These are phyloP conservation scores for Chymomyza costata DNA, from an alignment of 1,140 invertebrate genomes.

Conservation along the genomic window DNA sequence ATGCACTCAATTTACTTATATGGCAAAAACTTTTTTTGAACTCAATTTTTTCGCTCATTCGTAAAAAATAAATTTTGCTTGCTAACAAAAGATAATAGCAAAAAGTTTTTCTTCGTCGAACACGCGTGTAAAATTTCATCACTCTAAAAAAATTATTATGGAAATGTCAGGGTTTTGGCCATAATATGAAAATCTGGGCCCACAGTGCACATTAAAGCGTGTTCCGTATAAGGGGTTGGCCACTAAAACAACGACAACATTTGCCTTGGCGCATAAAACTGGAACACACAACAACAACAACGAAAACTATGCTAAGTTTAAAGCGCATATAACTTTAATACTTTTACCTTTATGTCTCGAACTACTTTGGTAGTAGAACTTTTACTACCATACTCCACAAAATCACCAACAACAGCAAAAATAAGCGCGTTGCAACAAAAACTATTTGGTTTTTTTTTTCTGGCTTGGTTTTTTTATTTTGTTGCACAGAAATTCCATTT, in stretches of 20 bases:
- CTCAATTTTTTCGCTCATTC: not conserved
- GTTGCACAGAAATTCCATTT: conserved; percentile 54
- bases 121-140: too few species aligned
- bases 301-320: conserved; percentile 51
- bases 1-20: not conserved
- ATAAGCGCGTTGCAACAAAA: conserved; percentile 34
- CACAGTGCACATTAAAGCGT: too few species aligned
- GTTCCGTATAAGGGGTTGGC: too few species aligned
- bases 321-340: conserved; percentile 70
- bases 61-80: not conserved
- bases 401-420: conserved; percentile 25
- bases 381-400: conserved; percentile 46
- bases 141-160: too few species aligned
- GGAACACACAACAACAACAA: conserved; percentile 29
- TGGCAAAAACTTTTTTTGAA: not conserved
- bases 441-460: conserved; percentile 38
- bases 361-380: too few species aligned
- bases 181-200: too few species aligned
- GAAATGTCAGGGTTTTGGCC: too few species aligned
- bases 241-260: conserved; percentile 64
- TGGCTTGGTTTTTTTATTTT: conserved; percentile 40
- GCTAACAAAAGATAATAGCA: too few species aligned
- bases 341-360: conserved; percentile 68
- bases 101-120: too few species aligned
- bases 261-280: conserved; percentile 67